These are phyloP conservation scores for Sorex araneus DNA, from an alignment of 2,113 vertebrate species.

Conservation along the genomic window DNA sequence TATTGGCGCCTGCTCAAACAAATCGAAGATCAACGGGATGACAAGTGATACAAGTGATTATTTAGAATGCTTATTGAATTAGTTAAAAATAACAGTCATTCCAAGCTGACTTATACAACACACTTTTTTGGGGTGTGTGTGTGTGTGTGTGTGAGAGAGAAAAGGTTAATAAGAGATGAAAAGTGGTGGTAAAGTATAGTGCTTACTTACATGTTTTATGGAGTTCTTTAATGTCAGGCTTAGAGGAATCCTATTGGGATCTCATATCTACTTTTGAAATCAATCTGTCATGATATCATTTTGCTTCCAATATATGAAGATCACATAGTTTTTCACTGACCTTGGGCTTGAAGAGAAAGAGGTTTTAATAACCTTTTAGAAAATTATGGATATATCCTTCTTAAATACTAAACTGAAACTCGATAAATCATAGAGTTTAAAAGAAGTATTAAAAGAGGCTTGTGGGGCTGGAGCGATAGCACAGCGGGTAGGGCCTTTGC, in stretches of 20 bases:
- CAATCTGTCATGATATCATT: not conserved
- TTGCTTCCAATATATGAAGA: not conserved
- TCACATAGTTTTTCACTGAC: not conserved
- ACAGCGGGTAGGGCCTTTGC: too few species aligned
- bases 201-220: not conserved
- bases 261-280: constrained; percentile 2
- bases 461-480: too few species aligned
- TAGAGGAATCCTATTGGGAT: not conserved
- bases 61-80: too few species aligned
- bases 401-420: constrained; percentile 34
- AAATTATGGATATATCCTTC: not conserved
- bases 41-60: too few species aligned
- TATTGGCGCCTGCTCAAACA: too few species aligned
- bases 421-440: not conserved
- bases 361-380: not conserved
- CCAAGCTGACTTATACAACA: not conserved
- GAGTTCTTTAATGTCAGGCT: not conserved
- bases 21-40: too few species aligned
- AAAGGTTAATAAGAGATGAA: not conserved
- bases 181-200: not conserved
- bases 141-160: too few species aligned
- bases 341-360: not conserved
- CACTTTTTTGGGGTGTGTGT: too few species aligned
- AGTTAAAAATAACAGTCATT: not conserved
- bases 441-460: too few species aligned